Evolutionary conservation across 2,888 invertebrate genomes (phyloP).

Genomic region (Tortrix viridana): DNA sequence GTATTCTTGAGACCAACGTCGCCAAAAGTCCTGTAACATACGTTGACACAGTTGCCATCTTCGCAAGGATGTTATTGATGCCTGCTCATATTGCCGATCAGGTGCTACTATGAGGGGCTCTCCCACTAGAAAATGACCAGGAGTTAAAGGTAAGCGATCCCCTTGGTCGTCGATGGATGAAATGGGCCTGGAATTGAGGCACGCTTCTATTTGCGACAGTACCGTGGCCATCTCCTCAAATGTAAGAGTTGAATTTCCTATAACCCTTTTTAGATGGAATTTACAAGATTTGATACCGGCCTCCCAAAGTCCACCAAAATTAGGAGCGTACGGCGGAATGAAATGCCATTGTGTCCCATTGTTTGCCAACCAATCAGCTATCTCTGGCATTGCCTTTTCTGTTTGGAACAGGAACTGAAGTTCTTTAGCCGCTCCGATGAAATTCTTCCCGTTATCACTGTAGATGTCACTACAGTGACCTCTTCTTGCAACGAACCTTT

Average conservation of each 20-base stretch:
- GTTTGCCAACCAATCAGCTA: slow-evolving; percentile 5
- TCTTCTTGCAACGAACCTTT: slow-evolving; percentile 2
- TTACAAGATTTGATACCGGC: slow-evolving; percentile 5
- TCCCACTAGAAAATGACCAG: slow-evolving; percentile 24
- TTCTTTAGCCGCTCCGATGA: slow-evolving; percentile 1
- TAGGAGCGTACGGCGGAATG: slow-evolving; percentile 5
- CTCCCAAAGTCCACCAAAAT: slow-evolving; percentile 12
- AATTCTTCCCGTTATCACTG: background rate
- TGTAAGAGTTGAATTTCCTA: slow-evolving; percentile 17
- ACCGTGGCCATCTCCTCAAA: slow-evolving; percentile 22
- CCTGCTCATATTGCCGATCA: slow-evolving; percentile 1
- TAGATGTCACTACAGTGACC: slow-evolving; percentile 8
- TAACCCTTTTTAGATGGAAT: slow-evolving; percentile 13
- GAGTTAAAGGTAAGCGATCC: slow-evolving; percentile 13
- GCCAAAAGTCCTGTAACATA: slow-evolving; percentile 24
- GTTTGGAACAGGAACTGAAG: background rate
- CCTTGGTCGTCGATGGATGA: slow-evolving; percentile 4
- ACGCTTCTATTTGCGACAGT: slow-evolving; percentile 29
- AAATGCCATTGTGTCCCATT: slow-evolving; percentile 16
- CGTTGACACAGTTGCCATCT: slow-evolving; percentile 20
- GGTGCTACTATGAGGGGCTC: slow-evolving; percentile 10
- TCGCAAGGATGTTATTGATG: background rate
- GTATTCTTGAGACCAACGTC: slow-evolving; percentile 22
- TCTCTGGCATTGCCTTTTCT: background rate
- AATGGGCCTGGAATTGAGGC: slow-evolving; percentile 34